Percentiles rank a stretch among this genome's conserved stretches.
phyloP scores from a whole-genome alignment of 1,140 invertebrate genomes.

The Camponotus floridanus region DNA sequence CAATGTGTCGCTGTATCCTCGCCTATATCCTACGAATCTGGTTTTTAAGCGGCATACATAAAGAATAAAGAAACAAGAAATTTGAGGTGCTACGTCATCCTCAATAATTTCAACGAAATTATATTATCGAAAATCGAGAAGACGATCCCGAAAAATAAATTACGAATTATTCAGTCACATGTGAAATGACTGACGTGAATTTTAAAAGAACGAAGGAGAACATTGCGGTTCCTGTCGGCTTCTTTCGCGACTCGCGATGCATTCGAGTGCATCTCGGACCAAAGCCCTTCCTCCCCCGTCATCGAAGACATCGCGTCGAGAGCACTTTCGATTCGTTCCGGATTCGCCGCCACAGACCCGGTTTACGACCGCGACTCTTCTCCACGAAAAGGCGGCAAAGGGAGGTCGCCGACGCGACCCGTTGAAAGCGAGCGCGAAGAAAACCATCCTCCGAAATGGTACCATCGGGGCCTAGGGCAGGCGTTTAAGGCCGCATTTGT shows the following conservation, averaged over 20 bases:
- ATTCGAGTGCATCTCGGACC: not conserved
- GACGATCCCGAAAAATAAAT: no score
- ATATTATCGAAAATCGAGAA: no score
- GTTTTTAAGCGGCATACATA: constrained; percentile 67
- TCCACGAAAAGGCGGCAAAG: constrained; percentile 42
- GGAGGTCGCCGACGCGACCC: constrained; percentile 68
- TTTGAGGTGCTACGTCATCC: constrained; percentile 45
- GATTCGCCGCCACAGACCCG: constrained; percentile 51
- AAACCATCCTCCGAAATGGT: constrained; percentile 63
- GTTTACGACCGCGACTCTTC: constrained; percentile 53
- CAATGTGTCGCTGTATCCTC: constrained; percentile 69
- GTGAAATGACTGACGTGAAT: not conserved
- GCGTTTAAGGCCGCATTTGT: constrained; percentile 67
- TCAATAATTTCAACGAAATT: not conserved
- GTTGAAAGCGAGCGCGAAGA: constrained; percentile 65
- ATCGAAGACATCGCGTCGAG: constrained; percentile 32
- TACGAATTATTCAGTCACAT: not conserved
- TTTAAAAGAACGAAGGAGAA: not conserved
- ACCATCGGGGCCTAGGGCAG: constrained; percentile 24
- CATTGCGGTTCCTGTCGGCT: not conserved
- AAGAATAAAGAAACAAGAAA: not conserved
- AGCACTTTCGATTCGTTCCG: constrained; percentile 73
- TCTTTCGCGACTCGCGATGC: not conserved
- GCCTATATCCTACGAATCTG: constrained; percentile 62
- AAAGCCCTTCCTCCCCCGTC: not conserved